phyloP scores from a whole-genome alignment of 2,797 vertebrate species.

The Hemitrygon akajei region DNA sequence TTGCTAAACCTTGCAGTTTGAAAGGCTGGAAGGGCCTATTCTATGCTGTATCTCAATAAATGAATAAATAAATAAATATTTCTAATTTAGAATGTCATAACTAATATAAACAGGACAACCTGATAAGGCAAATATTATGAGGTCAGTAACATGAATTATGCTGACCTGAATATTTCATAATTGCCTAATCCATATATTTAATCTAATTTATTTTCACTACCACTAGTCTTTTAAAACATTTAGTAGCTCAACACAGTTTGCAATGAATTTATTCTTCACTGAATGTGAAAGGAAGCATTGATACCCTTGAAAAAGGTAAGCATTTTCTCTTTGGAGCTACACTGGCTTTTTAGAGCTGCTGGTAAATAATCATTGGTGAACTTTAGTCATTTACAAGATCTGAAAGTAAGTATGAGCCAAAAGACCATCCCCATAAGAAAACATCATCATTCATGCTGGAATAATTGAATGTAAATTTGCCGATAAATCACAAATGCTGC shows the following conservation, averaged over 20 bases:
- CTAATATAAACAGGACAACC: neutral
- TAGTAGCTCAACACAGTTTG: neutral
- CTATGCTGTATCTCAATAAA: too few species aligned
- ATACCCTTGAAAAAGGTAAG: constrained; percentile 1
- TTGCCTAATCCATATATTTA: neutral
- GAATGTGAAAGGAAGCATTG: neutral
- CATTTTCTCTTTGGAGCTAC: neutral
- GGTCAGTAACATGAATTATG: neutral
- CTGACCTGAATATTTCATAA: neutral
- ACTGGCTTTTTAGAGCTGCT: neutral
- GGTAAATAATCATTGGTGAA: neutral
- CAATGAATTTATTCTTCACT: neutral
- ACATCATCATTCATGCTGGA: constrained; percentile 5
- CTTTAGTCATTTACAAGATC: constrained; percentile 11
- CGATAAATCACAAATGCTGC: neutral
- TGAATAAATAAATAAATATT: neutral
- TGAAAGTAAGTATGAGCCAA: neutral
- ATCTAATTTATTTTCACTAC: neutral
- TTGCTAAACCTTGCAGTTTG: too few species aligned
- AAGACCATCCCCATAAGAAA: neutral
- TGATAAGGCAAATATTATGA: neutral
- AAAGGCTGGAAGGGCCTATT: too few species aligned
- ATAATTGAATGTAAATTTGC: constrained; percentile 23
- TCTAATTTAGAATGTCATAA: neutral
- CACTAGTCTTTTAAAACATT: neutral